Conservation (phyloP, 1,140 invertebrate species). For the Ptiloglossa arizonensis region DNA sequence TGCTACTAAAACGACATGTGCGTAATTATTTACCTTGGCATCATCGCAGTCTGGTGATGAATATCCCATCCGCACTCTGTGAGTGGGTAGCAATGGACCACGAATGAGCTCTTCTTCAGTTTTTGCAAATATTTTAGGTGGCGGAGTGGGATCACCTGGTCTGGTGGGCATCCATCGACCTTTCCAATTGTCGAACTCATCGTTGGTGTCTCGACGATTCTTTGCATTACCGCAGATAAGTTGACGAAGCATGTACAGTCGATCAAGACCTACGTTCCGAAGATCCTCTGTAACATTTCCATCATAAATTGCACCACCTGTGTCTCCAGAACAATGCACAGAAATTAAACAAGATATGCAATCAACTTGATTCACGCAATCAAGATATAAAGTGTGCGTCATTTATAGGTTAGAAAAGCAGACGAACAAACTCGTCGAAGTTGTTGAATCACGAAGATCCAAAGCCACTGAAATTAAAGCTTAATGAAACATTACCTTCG, state of each 20-base stretch:
- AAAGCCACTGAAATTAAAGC: neutral
- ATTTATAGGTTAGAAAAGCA: slow-evolving; percentile 10
- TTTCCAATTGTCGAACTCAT: slow-evolving; percentile 71
- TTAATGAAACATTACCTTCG: neutral
- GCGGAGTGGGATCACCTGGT: slow-evolving; percentile 68
- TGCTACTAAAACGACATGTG: neutral
- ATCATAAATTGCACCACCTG: neutral
- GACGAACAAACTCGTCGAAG: neutral
- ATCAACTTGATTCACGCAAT: too few relatives aligned
- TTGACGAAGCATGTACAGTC: slow-evolving; percentile 38
- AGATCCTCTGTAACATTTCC: neutral
- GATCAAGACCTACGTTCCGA: slow-evolving; percentile 12
- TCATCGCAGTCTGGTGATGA: slow-evolving; percentile 85
- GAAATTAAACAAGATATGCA: neutral
- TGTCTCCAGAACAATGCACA: neutral
- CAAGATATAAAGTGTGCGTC: too few relatives aligned
- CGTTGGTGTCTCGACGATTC: slow-evolving; percentile 48
- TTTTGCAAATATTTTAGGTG: slow-evolving; percentile 68
- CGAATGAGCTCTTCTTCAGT: neutral
- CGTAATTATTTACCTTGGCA: slow-evolving; percentile 83
- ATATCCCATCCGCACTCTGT: slow-evolving; percentile 42
- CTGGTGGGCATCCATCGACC: slow-evolving; percentile 77
- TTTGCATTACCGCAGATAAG: slow-evolving; percentile 33
- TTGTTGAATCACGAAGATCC: neutral
- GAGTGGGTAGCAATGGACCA: neutral